These are phyloP conservation scores for Diarsia mendica DNA, from an alignment of 2,888 invertebrate species.

Conservation along the genomic window DNA sequence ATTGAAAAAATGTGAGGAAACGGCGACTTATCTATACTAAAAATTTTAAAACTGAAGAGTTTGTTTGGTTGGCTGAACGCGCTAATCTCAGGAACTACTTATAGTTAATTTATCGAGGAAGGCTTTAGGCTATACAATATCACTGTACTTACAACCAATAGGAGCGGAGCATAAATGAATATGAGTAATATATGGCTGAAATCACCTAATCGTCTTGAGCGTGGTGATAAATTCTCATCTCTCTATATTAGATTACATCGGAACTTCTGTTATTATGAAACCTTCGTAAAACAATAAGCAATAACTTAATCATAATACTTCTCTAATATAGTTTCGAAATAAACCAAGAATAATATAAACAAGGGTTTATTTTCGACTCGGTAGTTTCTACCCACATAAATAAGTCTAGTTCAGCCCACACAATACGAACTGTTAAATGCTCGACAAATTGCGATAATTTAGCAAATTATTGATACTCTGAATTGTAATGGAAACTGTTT, in stretches of 20 bases:
- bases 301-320: neutral
- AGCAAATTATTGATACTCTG: conserved; percentile 3
- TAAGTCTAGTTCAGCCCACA: conserved; percentile 21
- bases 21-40: neutral
- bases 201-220: neutral
- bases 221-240: neutral
- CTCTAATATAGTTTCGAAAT: conserved; percentile 13
- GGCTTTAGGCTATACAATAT: no score
- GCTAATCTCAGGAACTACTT: no score
- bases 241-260: neutral
- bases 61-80: no score
- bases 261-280: neutral
- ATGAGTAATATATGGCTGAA: neutral
- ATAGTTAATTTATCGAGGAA: no score
- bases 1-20: neutral
- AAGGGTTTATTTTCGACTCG: conserved; percentile 19
- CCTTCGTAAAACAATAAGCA: neutral
- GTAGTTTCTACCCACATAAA: conserved; percentile 26
- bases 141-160: no score
- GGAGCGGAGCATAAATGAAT: no score
- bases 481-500: conserved; percentile 5
- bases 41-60: no score
- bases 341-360: conserved; percentile 29
- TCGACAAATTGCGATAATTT: conserved; percentile 27
- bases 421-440: conserved; percentile 14